Percentiles rank a stretch among this genome's conserved stretches.
These are phyloP conservation scores for Aepyceros melampus DNA, from an alignment of 2,113 vertebrate species.

Conservation along the genomic window DNA sequence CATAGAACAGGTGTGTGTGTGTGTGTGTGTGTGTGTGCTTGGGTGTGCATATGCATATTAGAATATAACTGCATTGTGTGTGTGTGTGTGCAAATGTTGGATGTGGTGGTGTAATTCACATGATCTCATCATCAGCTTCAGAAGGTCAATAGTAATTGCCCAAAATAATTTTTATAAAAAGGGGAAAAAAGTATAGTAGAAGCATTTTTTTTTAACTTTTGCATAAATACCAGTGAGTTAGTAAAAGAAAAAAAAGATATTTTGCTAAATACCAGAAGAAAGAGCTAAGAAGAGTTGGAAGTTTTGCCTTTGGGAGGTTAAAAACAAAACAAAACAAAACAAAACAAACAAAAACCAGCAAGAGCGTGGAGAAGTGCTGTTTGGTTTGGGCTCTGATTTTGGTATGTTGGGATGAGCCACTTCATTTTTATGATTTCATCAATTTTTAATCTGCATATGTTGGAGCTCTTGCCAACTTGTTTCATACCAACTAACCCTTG, in stretches of 20 bases:
- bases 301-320: neutral
- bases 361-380: accelerated
- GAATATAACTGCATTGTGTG: neutral
- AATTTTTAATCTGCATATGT: neutral
- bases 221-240: neutral
- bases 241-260: neutral
- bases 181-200: neutral
- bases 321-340: neutral
- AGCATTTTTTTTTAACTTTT: neutral
- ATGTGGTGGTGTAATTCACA: neutral
- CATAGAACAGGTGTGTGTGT: neutral
- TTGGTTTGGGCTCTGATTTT: neutral
- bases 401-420: neutral
- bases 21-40: too few species aligned
- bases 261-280: neutral
- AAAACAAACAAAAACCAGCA: neutral
- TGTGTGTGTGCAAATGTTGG: neutral
- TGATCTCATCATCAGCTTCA: neutral
- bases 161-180: neutral
- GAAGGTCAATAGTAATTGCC: neutral
- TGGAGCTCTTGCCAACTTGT: neutral
- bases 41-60: neutral
- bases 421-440: neutral
- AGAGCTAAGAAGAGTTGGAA: neutral
- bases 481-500: neutral